Evolutionary conservation across 2,113 vertebrate species (phyloP).

Genomic region (Nanorana parkeri): DNA sequence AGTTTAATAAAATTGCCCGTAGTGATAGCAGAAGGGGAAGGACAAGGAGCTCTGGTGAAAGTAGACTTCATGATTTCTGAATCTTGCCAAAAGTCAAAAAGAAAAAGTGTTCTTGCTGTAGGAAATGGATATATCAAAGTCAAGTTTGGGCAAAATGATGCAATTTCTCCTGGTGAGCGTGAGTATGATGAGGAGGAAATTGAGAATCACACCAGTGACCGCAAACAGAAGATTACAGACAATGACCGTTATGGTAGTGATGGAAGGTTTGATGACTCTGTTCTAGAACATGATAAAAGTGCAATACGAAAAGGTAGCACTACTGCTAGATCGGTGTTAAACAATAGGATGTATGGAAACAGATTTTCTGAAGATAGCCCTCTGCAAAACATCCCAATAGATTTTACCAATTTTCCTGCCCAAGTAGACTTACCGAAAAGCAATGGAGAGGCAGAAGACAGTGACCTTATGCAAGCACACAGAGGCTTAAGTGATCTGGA

Average conservation of each 20-base stretch:
- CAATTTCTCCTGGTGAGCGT: slow-evolving; percentile 57
- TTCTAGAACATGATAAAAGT: slow-evolving; percentile 80
- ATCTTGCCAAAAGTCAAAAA: slow-evolving; percentile 91
- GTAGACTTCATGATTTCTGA: slow-evolving; percentile 93
- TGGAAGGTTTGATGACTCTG: slow-evolving; percentile 73
- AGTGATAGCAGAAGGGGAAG: slow-evolving; percentile 85
- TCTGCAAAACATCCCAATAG: slow-evolving; percentile 81
- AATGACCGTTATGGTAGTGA: slow-evolving; percentile 78
- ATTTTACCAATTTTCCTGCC: slow-evolving; percentile 89
- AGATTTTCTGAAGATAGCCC: slow-evolving; percentile 75
- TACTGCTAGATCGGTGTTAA: slow-evolving; percentile 76
- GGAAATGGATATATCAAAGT: slow-evolving; percentile 83
- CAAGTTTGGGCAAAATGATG: slow-evolving; percentile 83
- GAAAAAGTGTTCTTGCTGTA: slow-evolving; percentile 86
- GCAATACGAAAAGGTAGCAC: slow-evolving; percentile 71
- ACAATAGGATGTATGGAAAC: slow-evolving; percentile 71
- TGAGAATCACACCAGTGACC: slow-evolving; percentile 82
- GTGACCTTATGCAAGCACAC: slow-evolving; percentile 75
- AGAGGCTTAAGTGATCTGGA: slow-evolving; percentile 91
- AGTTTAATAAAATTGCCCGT: slow-evolving; percentile 77
- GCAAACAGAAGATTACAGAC: slow-evolving; percentile 74
- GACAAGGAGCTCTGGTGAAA: slow-evolving; percentile 86
- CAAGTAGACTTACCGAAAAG: slow-evolving; percentile 85
- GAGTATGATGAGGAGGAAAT: slow-evolving; percentile 78
- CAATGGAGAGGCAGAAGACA: slow-evolving; percentile 71